Conservation (phyloP, 2,797 vertebrate species). For the Meriones psammophilus region DNA sequence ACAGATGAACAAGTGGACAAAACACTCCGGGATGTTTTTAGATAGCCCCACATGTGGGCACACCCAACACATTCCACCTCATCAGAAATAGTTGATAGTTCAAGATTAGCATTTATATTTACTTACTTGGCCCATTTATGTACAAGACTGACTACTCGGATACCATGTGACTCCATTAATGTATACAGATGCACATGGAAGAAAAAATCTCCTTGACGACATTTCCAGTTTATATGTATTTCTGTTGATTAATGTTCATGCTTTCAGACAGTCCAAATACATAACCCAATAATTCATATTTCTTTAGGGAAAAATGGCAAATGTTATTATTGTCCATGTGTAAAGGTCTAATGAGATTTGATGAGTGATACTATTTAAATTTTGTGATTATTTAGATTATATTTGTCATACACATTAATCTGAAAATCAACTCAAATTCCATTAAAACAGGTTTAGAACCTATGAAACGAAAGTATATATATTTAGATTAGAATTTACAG, state of each 20-base stretch:
- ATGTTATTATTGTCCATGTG: background rate
- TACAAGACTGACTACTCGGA: constrained; percentile 59
- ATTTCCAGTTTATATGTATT: constrained; percentile 58
- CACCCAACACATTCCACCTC: constrained; percentile 18
- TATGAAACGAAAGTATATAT: constrained; percentile 43
- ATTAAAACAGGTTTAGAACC: constrained; percentile 3
- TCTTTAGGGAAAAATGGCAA: constrained; percentile 44
- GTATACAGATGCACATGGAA: background rate
- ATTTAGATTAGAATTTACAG: constrained; percentile 24
- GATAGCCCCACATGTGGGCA: constrained; percentile 22
- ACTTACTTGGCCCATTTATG: constrained; percentile 43
- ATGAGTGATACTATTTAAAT: constrained; percentile 53
- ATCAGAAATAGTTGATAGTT: constrained; percentile 35
- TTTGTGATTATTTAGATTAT: constrained; percentile 52
- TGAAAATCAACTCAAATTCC: constrained; percentile 54
- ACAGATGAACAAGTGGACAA: background rate
- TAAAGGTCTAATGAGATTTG: constrained; percentile 39
- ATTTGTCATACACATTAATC: constrained; percentile 42
- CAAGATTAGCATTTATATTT: constrained; percentile 30
- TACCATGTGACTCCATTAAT: constrained; percentile 20
- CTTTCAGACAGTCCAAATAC: constrained; percentile 53
- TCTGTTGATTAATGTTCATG: constrained; percentile 44
- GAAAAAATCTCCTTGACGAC: constrained; percentile 53
- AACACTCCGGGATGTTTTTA: constrained; percentile 1
- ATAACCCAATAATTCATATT: constrained; percentile 8